phyloP scores from a whole-genome alignment of 2,888 invertebrate genomes.

The Folsomia manolachei region DNA sequence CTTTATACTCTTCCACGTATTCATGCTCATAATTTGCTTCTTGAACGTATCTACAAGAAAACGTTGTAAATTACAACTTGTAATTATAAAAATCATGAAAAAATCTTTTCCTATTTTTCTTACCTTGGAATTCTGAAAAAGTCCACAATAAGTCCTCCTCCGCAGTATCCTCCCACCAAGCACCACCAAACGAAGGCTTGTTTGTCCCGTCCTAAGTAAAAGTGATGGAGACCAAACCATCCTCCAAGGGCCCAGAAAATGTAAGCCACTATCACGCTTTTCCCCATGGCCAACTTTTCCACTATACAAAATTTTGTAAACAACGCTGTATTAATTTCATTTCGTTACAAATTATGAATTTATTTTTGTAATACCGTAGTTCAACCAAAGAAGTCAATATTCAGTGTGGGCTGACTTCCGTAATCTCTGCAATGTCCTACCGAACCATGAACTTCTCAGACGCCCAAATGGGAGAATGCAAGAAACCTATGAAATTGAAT shows the following conservation, averaged over 20 bases:
- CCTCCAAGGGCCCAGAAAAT: conserved; percentile 85
- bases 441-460: no score
- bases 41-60: conserved; percentile 50
- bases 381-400: no score
- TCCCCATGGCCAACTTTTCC: conserved; percentile 52
- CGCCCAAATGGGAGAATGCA: no score
- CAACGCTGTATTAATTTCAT: no score
- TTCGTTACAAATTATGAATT: no score
- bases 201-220: conserved; percentile 81
- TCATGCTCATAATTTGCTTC: conserved; percentile 59
- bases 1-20: conserved; percentile 64
- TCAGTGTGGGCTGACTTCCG: no score
- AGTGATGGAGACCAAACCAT: conserved; percentile 81
- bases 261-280: conserved; percentile 67
- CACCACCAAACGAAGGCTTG: conserved; percentile 86
- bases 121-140: conserved; percentile 79
- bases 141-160: conserved; percentile 83
- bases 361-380: no score
- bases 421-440: no score
- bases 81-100: no score
- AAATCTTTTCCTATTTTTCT: no score
- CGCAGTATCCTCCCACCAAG: conserved; percentile 71
- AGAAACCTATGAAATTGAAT: no score
- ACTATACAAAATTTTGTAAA: neutral
- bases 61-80: no score